Evolutionary conservation across 2,888 invertebrate species (phyloP).

Genomic region (Enchytraeus crypticus): DNA sequence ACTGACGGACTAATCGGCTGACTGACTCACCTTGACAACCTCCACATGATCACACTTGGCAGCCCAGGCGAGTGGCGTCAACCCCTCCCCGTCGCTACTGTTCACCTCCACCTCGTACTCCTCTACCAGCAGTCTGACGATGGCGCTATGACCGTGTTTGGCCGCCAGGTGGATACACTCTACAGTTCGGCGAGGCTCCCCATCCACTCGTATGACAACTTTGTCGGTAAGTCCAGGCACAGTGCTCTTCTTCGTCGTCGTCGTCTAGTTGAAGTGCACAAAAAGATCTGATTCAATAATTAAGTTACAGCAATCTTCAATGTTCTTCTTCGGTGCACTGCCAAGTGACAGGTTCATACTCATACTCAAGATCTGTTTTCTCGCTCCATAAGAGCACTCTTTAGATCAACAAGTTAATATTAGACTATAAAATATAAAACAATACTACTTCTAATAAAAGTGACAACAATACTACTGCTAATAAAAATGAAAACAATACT

Average conservation of each 20-base stretch:
- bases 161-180: constrained; percentile 12
- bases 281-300: background rate
- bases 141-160: constrained; percentile 1
- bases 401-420: too few species aligned
- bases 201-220: background rate
- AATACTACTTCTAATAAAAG: too few species aligned
- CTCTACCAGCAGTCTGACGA: background rate
- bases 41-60: constrained; percentile 8
- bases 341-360: too few species aligned
- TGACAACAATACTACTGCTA: too few species aligned
- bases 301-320: too few species aligned
- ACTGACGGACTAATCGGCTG: too few species aligned
- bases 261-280: background rate
- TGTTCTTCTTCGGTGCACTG: too few species aligned
- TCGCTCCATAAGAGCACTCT: too few species aligned
- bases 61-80: constrained; percentile 11
- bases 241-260: background rate
- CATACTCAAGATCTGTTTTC: too few species aligned
- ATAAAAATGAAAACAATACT: too few species aligned
- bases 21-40: background rate
- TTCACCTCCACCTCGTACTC: constrained; percentile 9
- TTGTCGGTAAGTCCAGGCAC: background rate
- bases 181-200: constrained; percentile 3
- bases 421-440: too few species aligned
- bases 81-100: constrained; percentile 10